phyloP scores from a whole-genome alignment of 2,113 vertebrate species.

The Marmota flaviventris region DNA sequence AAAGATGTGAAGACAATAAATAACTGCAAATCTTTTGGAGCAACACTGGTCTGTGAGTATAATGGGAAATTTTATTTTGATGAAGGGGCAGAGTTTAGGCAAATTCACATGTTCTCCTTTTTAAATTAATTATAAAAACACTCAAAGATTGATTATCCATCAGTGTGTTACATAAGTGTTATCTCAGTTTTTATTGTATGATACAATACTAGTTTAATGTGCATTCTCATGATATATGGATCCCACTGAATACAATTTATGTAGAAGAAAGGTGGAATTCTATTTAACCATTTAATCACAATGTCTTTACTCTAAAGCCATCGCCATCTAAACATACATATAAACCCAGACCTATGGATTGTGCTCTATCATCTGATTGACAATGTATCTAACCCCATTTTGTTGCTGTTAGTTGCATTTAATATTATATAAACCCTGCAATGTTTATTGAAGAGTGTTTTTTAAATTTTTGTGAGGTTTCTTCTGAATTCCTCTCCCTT shows the following conservation, averaged over 20 bases:
- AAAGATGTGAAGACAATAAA: neutral
- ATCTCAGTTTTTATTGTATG: neutral
- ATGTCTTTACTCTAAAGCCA: neutral
- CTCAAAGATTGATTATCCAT: neutral
- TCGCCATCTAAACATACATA: neutral
- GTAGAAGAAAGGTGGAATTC: conserved; percentile 13
- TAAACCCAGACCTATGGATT: neutral
- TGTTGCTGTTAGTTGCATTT: neutral
- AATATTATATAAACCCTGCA: neutral
- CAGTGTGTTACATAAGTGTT: neutral
- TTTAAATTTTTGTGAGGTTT: conserved; percentile 36
- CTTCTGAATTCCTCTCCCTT: conserved; percentile 9
- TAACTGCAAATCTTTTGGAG: neutral
- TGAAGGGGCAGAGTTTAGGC: neutral
- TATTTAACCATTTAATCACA: neutral
- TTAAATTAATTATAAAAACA: neutral
- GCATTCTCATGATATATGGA: neutral
- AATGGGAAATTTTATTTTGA: neutral
- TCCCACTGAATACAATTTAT: neutral
- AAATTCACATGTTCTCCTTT: neutral
- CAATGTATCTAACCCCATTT: neutral
- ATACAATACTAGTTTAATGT: neutral
- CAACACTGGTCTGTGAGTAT: neutral
- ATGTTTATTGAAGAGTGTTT: neutral
- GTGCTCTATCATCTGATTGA: neutral